phyloP scores from a whole-genome alignment of 2,113 vertebrate species.

The Rallus limicola region DNA sequence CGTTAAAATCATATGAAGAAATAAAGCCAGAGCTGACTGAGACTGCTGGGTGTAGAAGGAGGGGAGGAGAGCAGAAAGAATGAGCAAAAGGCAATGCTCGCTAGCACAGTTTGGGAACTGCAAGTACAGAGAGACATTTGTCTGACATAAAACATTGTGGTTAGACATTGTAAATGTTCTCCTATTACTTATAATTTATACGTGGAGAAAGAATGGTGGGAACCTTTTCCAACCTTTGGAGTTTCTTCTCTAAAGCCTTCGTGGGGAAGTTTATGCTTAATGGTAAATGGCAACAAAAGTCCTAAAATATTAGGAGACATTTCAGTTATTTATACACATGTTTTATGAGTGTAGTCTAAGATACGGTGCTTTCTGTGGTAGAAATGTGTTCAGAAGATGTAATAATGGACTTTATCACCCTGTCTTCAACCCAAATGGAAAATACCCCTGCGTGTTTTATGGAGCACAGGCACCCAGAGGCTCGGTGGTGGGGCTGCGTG shows the following conservation, averaged over 20 bases:
- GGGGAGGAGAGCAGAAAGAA: background rate
- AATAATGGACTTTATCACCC: background rate
- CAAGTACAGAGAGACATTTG: slow-evolving; percentile 50
- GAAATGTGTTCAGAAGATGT: background rate
- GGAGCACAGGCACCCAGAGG: background rate
- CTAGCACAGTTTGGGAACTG: slow-evolving; percentile 35
- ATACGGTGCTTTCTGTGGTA: background rate
- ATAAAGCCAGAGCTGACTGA: background rate
- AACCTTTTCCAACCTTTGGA: slow-evolving; percentile 42
- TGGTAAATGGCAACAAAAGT: slow-evolving; percentile 28
- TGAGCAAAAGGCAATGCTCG: slow-evolving; percentile 21
- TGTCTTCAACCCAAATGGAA: background rate
- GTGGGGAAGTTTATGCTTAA: slow-evolving; percentile 8
- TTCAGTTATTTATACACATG: slow-evolving; percentile 25
- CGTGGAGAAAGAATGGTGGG: slow-evolving; percentile 41
- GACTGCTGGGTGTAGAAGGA: slow-evolving; percentile 2
- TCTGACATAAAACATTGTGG: slow-evolving; percentile 52
- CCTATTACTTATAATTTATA: slow-evolving; percentile 64
- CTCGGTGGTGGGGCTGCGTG: background rate
- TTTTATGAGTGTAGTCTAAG: background rate
- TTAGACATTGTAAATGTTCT: slow-evolving; percentile 65
- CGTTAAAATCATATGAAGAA: background rate
- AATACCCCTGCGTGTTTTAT: background rate
- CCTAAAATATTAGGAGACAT: slow-evolving; percentile 29
- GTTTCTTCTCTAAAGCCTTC: slow-evolving; percentile 28